Evolutionary conservation across 2,888 invertebrate species (phyloP).

Genomic region (Cynaeus angustus): DNA sequence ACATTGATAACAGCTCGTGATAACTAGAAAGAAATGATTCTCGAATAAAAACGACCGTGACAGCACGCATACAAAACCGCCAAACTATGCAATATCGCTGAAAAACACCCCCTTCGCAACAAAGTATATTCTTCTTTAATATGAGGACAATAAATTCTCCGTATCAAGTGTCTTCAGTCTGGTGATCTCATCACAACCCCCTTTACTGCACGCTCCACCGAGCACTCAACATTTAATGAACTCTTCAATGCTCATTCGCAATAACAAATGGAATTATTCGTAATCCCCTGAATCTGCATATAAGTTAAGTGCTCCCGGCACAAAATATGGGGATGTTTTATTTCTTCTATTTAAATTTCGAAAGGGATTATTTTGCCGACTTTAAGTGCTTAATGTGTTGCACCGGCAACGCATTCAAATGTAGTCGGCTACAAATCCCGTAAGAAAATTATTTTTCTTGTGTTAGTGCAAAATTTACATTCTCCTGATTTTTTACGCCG

Average conservation of each 20-base stretch:
- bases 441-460: constrained; percentile 4
- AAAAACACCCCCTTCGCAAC: neutral
- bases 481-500: constrained; percentile 23
- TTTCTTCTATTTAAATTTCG: constrained; percentile 16
- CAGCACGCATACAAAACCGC: no score
- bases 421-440: neutral
- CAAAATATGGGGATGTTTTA: constrained; percentile 48
- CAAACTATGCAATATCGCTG: neutral
- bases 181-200: constrained; percentile 39
- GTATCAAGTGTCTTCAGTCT: constrained; percentile 42
- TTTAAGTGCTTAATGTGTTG: constrained; percentile 36
- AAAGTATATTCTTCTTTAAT: constrained; percentile 23
- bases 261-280: constrained; percentile 60
- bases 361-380: constrained; percentile 25
- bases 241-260: constrained; percentile 57
- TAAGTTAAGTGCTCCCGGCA: constrained; percentile 51
- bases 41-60: no score
- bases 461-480: constrained; percentile 22
- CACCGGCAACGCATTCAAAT: neutral
- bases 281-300: constrained; percentile 56
- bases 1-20: no score
- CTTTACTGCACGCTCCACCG: constrained; percentile 42
- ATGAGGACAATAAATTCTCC: constrained; percentile 25
- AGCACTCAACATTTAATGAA: constrained; percentile 60
- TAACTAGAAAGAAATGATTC: no score